These are phyloP conservation scores for Andrena chrysosceles DNA, from an alignment of 2,888 invertebrate species.

Conservation along the genomic window DNA sequence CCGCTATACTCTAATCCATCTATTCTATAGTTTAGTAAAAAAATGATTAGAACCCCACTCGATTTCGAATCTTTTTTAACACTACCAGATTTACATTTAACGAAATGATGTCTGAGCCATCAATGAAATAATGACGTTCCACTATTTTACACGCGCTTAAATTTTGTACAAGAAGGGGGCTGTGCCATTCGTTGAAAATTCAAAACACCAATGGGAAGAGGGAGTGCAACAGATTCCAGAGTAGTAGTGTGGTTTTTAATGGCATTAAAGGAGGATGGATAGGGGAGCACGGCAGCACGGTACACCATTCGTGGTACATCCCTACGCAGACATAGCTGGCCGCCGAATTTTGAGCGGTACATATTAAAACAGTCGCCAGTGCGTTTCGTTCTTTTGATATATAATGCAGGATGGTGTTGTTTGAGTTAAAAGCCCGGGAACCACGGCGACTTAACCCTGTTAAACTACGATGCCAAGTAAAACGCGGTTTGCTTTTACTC, in stretches of 20 bases:
- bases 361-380: constrained; percentile 83
- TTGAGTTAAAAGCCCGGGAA: constrained; percentile 84
- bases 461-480: constrained; percentile 84
- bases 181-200: not conserved
- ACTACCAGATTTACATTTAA: too few relatives aligned
- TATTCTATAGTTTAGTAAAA: too few relatives aligned
- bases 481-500: constrained; percentile 84
- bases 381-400: constrained; percentile 83
- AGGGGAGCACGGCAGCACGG: constrained; percentile 20
- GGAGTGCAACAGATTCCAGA: constrained; percentile 33
- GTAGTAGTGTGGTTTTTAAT: constrained; percentile 66
- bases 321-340: constrained; percentile 24
- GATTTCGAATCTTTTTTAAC: too few relatives aligned
- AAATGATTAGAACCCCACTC: too few relatives aligned
- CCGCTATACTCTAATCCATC: too few relatives aligned
- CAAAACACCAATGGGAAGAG: constrained; percentile 10
- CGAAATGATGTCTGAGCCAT: not conserved
- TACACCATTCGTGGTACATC: constrained; percentile 35
- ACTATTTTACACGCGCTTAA: not conserved
- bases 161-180: not conserved
- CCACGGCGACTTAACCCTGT: constrained; percentile 84
- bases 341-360: constrained; percentile 78
- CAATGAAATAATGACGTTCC: not conserved
- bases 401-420: constrained; percentile 84
- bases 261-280: constrained; percentile 59